Evolutionary conservation across 2,888 invertebrate genomes (phyloP).

Genomic region (Aphidoletes aphidimyza): DNA sequence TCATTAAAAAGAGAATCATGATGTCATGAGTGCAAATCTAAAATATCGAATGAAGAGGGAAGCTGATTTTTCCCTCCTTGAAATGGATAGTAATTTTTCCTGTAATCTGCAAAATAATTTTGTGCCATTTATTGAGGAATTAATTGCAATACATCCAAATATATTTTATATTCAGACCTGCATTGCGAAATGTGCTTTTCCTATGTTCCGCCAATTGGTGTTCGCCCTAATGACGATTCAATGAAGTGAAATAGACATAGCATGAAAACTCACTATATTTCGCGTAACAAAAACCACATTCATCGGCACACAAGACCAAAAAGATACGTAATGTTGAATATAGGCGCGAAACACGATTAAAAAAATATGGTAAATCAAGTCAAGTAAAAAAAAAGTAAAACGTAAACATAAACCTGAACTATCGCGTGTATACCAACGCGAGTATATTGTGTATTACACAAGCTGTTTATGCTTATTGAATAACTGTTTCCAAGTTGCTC

Average conservation of each 20-base stretch:
- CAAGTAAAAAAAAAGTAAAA: constrained; percentile 8
- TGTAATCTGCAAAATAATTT: too few species aligned
- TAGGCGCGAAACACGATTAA: constrained; percentile 38
- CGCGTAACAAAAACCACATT: neutral
- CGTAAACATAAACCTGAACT: constrained; percentile 25
- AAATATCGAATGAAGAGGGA: too few species aligned
- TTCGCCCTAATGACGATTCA: neutral
- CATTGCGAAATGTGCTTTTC: constrained; percentile 7
- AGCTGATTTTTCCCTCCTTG: too few species aligned
- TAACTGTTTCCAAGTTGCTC: constrained; percentile 25
- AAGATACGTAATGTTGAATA: neutral
- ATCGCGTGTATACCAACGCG: constrained; percentile 27
- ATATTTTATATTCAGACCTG: too few species aligned
- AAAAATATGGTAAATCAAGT: constrained; percentile 35
- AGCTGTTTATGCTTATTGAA: constrained; percentile 48
- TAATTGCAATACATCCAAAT: too few species aligned
- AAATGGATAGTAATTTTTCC: too few species aligned
- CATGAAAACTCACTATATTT: neutral
- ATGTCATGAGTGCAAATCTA: too few species aligned
- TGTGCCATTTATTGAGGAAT: too few species aligned
- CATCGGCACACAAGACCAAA: neutral
- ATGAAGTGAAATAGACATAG: neutral
- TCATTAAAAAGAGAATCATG: too few species aligned
- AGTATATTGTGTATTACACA: neutral
- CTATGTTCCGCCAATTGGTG: neutral